These are phyloP conservation scores for Drosophila emarginata DNA, from an alignment of 2,888 invertebrate species.

Conservation along the genomic window DNA sequence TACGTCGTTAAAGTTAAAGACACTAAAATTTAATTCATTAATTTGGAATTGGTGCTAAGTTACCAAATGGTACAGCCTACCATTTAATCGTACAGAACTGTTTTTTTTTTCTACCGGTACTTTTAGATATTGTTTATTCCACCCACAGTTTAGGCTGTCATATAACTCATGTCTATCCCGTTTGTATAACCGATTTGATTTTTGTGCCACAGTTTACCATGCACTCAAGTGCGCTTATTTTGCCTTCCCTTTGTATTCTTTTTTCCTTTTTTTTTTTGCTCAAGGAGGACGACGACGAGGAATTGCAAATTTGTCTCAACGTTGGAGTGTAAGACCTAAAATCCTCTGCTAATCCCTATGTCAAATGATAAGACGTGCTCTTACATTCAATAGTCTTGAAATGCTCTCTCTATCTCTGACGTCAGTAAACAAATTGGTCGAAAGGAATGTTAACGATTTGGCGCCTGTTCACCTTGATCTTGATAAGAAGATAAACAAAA, in stretches of 20 bases:
- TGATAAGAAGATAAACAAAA: constrained; percentile 29
- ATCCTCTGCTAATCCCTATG: constrained; percentile 12
- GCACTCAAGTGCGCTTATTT: constrained; percentile 50
- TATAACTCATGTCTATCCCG: not conserved
- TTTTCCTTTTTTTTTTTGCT: not conserved
- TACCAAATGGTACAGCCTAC: not conserved
- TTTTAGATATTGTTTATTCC: not conserved
- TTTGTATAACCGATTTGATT: constrained; percentile 22
- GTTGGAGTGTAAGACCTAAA: not conserved
- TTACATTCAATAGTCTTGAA: not conserved
- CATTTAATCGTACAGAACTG: too few species aligned
- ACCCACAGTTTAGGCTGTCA: too few species aligned
- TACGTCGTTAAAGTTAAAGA: not conserved
- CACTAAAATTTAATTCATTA: not conserved
- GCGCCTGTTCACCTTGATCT: constrained; percentile 15
- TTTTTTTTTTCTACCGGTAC: not conserved
- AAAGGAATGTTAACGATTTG: not conserved
- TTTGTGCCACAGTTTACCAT: constrained; percentile 1
- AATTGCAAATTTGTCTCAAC: constrained; percentile 4
- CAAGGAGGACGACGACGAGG: not conserved
- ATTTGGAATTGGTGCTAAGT: not conserved
- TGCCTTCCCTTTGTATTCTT: not conserved
- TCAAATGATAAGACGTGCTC: constrained; percentile 13
- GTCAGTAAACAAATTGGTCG: constrained; percentile 12
- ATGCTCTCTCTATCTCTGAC: constrained; percentile 18